Percentiles rank a stretch among this genome's conserved stretches.
Evolutionary conservation across 2,888 invertebrate genomes (phyloP).

Genomic region (Sphaeridia pumilis): DNA sequence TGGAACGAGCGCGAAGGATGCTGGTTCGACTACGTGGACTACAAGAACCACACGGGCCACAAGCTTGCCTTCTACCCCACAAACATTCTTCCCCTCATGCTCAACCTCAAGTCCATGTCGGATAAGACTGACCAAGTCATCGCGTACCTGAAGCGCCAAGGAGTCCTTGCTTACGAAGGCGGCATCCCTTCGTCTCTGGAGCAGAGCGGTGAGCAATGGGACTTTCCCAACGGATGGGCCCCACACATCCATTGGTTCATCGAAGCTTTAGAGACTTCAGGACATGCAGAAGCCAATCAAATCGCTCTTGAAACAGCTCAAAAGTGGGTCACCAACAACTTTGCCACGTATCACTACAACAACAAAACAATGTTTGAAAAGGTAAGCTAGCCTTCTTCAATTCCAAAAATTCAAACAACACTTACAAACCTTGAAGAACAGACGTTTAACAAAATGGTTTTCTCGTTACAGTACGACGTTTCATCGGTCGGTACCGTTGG

Average conservation of each 20-base stretch:
- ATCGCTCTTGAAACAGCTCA: conserved; percentile 61
- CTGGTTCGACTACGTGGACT: conserved; percentile 68
- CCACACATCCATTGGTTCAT: conserved; percentile 78
- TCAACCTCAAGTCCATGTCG: conserved; percentile 38
- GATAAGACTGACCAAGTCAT: conserved; percentile 41
- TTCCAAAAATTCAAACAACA: no score
- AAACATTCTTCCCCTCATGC: conserved; percentile 64
- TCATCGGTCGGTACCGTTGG: neutral
- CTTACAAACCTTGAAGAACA: no score
- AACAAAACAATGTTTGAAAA: conserved; percentile 69
- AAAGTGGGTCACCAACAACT: conserved; percentile 72
- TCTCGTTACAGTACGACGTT: conserved; percentile 10
- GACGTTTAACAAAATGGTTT: neutral
- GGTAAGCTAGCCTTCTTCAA: conserved; percentile 44
- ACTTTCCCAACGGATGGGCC: conserved; percentile 53
- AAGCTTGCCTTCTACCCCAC: conserved; percentile 58
- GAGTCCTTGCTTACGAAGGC: conserved; percentile 51
- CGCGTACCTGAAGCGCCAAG: conserved; percentile 55
- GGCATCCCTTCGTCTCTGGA: conserved; percentile 69
- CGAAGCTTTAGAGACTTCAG: conserved; percentile 59
- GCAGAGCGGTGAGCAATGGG: conserved; percentile 46
- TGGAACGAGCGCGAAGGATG: conserved; percentile 63
- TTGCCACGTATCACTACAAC: conserved; percentile 50
- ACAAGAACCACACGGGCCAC: conserved; percentile 50
- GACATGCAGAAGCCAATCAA: conserved; percentile 50